Percentiles rank a stretch among this genome's conserved stretches.
These are phyloP conservation scores for Takifugu bimaculatus DNA, from an alignment of 2,113 vertebrate genomes.

Conservation along the genomic window DNA sequence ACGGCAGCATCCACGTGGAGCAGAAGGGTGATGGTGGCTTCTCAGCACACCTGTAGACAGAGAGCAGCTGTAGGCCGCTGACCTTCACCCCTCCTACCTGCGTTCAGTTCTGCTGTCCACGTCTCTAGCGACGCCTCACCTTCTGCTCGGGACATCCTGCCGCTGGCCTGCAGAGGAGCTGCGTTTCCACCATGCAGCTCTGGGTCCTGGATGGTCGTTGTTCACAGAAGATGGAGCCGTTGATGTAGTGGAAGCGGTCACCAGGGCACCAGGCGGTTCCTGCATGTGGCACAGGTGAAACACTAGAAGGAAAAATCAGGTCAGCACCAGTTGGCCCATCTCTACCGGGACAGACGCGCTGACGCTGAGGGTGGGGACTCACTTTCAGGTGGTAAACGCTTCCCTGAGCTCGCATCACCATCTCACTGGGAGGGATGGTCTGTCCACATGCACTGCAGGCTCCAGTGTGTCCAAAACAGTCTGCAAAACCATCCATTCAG, in stretches of 20 bases:
- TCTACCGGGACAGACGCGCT: no score
- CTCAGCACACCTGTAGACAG: no score
- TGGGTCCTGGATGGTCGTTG: constrained; percentile 75
- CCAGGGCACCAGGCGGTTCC: constrained; percentile 77
- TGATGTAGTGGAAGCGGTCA: constrained; percentile 78
- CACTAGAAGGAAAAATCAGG: constrained; percentile 55
- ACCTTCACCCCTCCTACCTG: neutral
- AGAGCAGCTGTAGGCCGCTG: no score
- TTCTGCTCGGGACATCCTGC: constrained; percentile 77
- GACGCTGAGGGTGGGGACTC: constrained; percentile 17
- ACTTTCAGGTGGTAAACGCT: constrained; percentile 81
- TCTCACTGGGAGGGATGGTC: constrained; percentile 80
- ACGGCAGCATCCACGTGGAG: no score
- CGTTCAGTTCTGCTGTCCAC: no score
- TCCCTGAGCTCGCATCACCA: constrained; percentile 81
- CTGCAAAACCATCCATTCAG: constrained; percentile 41
- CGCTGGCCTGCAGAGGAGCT: constrained; percentile 62
- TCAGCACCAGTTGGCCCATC: no score
- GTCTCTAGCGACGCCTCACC: constrained; percentile 44
- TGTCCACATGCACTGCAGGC: constrained; percentile 78
- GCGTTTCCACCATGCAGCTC: constrained; percentile 68
- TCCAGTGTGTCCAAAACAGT: constrained; percentile 78
- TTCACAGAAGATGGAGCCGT: constrained; percentile 80
- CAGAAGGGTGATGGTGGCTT: no score
- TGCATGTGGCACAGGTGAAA: constrained; percentile 78